Conservation (phyloP, 2,113 vertebrate genomes). For the Ceyx melanurus region DNA sequence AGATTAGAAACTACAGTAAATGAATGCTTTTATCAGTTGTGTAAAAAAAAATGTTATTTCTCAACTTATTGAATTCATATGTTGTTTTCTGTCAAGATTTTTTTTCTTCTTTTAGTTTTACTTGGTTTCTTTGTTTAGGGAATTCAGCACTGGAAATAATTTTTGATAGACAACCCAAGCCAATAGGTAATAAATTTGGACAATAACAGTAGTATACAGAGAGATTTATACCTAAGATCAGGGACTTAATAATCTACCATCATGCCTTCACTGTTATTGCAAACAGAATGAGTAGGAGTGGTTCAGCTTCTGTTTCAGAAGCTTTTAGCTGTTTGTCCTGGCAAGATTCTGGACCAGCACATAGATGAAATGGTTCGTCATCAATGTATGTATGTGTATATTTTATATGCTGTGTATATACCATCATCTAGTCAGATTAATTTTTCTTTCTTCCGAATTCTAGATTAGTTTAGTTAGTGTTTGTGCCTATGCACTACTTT, state of each 20-base stretch:
- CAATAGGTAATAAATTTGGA: not conserved
- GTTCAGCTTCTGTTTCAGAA: not conserved
- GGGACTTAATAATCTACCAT: not conserved
- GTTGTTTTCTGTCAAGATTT: slow-evolving; percentile 62
- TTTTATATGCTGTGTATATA: not conserved
- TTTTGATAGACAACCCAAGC: not conserved
- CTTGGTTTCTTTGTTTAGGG: slow-evolving; percentile 13
- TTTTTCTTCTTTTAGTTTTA: slow-evolving; percentile 52
- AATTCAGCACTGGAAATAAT: not conserved
- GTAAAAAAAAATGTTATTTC: slow-evolving; percentile 58
- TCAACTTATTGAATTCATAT: slow-evolving; percentile 65
- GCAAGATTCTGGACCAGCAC: not conserved
- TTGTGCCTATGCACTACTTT: not conserved
- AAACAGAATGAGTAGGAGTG: not conserved
- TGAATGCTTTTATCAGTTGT: slow-evolving; percentile 43
- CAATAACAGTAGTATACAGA: not conserved
- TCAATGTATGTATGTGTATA: not conserved
- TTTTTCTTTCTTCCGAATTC: not conserved
- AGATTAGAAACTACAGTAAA: slow-evolving; percentile 56
- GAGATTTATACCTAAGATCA: not conserved
- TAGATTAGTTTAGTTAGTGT: not conserved
- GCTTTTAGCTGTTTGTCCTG: not conserved
- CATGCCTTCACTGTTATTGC: not conserved
- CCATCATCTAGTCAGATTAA: not conserved
- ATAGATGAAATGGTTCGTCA: not conserved